A percentile compares a stretch with the other conserved stretches of the same genome.
Conservation (phyloP, 1,140 invertebrate genomes). For the Sycophaga agraensis region DNA sequence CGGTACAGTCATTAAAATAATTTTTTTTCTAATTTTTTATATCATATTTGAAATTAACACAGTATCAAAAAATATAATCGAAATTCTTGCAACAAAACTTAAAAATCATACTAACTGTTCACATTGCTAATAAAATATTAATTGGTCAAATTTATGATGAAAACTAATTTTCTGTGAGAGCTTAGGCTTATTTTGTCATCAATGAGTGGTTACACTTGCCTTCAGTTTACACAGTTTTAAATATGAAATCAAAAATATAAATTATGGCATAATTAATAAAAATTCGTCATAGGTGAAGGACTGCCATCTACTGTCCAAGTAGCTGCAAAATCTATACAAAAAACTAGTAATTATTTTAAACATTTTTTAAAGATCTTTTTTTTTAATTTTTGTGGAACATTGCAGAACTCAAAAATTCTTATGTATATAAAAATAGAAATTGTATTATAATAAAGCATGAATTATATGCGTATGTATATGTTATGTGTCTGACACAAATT, state of each 20-base stretch:
- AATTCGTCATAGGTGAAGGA: slow-evolving; percentile 51
- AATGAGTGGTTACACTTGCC: too few relatives aligned
- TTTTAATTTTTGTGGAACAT: not conserved
- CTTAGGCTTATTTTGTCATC: too few relatives aligned
- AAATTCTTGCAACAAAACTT: not conserved
- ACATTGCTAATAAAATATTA: not conserved
- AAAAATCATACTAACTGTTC: not conserved
- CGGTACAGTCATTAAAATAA: slow-evolving; percentile 47
- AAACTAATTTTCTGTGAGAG: too few relatives aligned
- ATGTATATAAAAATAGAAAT: slow-evolving; percentile 3
- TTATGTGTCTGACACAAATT: too few relatives aligned
- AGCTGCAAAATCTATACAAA: slow-evolving; percentile 46
- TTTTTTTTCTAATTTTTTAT: slow-evolving; percentile 13
- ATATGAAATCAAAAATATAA: not conserved
- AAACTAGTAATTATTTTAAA: slow-evolving; percentile 55
- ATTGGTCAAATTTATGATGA: not conserved
- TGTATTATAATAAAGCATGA: slow-evolving; percentile 6
- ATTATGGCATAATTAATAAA: slow-evolving; percentile 26
- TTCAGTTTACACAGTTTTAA: too few relatives aligned
- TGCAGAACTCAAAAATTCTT: not conserved
- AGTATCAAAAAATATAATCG: not conserved
- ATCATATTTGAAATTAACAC: slow-evolving; percentile 9
- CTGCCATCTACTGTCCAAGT: slow-evolving; percentile 44
- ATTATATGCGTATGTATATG: too few relatives aligned
- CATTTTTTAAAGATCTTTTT: slow-evolving; percentile 17